Evolutionary conservation across 2,888 invertebrate genomes (phyloP), one percentile per base, ranked within the genome.

Genomic region (Drosophila mimetica): DNA sequence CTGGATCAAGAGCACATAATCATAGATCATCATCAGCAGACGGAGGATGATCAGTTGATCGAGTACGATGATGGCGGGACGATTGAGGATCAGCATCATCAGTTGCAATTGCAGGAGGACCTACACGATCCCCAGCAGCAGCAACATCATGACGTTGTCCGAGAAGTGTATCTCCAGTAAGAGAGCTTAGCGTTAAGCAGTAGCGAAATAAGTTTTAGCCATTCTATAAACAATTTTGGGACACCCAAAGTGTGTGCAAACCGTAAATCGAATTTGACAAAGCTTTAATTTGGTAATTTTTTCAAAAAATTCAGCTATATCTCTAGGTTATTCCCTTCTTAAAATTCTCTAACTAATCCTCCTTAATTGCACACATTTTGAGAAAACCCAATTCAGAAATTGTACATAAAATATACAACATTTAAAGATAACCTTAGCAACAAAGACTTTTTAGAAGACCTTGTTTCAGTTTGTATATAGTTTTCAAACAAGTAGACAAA

Each of bases 141-240:
- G 54, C 36, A 58, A 13, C 90, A 90, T 47, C 86, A 89, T 42
- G 89, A 90, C 32, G 87, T 88, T 42, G 90, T 90, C 25, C 90
- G 90, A 61, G 90, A 90, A 51, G 90, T 90, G 48, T 90, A 90
- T 79, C 76, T 90, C 55, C 89, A 89, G 52, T 89, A 79, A 51
- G 53, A 60, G 71, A 57, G 25, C 52, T 55, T 22, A 51, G 18
- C 14, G 13, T n/a, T 44, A 61, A 53, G 50, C 28, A 9, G 25
- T 61, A 63, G 34, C 11, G 25, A 28, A 6, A 42, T 71, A 71
- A 61, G 60, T 52, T 71, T 70, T 71, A 71, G 57, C 55, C 57
- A 53, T 53, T 57, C 30, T 46, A 41, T 48, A 37, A 20, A 20
- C 16, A 32, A 48, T 18, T 51, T 36, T 25, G 36, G 47, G 16